Evolutionary conservation across 64 coral and sea anemone species (phyloP), one percentile per base, ranked within the genome.

Genomic region (Dendronephthya gigantea): DNA sequence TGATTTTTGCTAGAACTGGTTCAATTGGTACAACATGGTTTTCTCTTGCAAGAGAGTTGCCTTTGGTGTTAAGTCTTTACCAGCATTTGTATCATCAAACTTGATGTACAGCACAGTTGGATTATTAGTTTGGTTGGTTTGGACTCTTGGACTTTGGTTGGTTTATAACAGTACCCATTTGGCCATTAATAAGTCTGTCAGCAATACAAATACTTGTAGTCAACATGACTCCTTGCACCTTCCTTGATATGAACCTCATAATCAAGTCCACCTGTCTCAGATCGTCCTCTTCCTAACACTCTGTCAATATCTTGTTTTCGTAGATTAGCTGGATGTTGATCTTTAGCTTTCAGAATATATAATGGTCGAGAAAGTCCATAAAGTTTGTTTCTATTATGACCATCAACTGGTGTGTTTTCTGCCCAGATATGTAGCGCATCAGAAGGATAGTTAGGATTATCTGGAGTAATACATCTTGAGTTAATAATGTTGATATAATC

Each of bases 121-220:
- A 59, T 34, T 55, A 22, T 33, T 11, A 85, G 39, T 84, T 84
- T 56, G 48, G 48, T 90, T 90, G 13, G 49, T 23, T 34, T 90
- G 82, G 29, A 90, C 72, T 75, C 83, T 90, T n/a, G n/a, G n/a
- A n/a, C n/a, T n/a, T n/a, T n/a, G n/a, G n/a, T n/a, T n/a, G n/a
- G n/a, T n/a, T n/a, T 23, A 85, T 30, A 23, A 90, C 45, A 68
- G 82, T 89, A 68, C 87, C 88, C 36, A 85, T 84, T 83, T 90
- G 88, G 32, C 88, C 88, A 90, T 90, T 90, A 50, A 90, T 85
- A 15, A 88, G 76, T 49, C 86, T 88, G 81, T 88, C 87, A 55
- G 47, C 75, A 34, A 88, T 88, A 56, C 79, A 70, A 88, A 83
- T 88, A 83, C 83, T 88, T 22, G 79, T 58, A 17, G 72, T 88